Base-by-base conservation (phyloP, 2,888 invertebrate genomes). In the Phlogophora meticulosa region DNA sequence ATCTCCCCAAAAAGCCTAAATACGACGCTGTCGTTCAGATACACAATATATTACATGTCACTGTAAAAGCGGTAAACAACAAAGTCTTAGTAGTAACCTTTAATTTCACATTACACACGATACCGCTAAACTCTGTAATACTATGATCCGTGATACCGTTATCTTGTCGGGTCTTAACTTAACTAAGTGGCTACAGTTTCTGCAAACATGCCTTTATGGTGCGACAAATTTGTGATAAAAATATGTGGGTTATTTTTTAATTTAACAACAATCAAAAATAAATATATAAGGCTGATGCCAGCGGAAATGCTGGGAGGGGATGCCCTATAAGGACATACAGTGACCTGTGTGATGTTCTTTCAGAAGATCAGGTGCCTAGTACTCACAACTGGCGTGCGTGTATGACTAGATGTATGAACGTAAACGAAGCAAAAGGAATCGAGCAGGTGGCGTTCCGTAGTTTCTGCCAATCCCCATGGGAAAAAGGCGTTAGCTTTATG, bases 61-160 rank as follows among this genome's bases (percentile, higher is more conserved):
- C 28, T 43, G 11, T 52, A 24, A n/a, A 15, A 46, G 49, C 49
- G 45, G 72, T 65, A 67, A 63, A 80, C 64, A 80, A 59, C 64
- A 64, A 61, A 56, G 71, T 75, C 66, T 74, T 77, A 76, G 76
- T 43, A 66, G 45, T 76, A 78, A 80, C 80, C 80, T 78, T 78
- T 84, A 82, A 82, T 84, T 84, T 84, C 61, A 59, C 71, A 76
- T 76, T 62, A 70, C 66, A 36, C 48, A 66, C 49, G 85, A 88
- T 86, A 87, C 48, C 62, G 34, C 10, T n/a, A 65, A 85, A 88
- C 85, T 84, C 75, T n/a, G 1, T 87, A 85, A 87, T 78, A 80
- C 84, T 56, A 57, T 81, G 82, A 82, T 81, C 84, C 77, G 24
- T 15, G 89, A 88, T 88, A 88, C 13, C n/a, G 73, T 80, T 88